Base-by-base conservation (phyloP, 2,888 invertebrate species). In the Branchellion lobata region DNA sequence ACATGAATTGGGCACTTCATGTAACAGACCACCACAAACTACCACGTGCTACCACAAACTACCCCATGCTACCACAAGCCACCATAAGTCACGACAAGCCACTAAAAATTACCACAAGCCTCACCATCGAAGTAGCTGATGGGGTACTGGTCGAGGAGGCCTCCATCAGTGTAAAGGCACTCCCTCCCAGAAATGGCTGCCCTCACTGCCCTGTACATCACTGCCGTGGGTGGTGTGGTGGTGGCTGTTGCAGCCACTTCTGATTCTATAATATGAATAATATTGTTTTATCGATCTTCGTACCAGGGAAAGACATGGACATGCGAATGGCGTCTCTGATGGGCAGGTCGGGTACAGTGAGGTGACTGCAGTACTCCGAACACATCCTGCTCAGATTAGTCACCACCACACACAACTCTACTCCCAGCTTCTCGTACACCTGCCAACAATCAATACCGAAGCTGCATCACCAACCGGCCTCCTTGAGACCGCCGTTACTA, bases 281-380 rank as follows among this genome's bases (percentile, higher is more conserved):
- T n/a, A n/a, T n/a, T n/a, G n/a, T n/a, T n/a, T n/a, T n/a, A n/a
- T n/a, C 31, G 11, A 11, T 2, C 34, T 31, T 33, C 71, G 1
- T 31, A 83, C 83, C 80, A 27, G 83, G 83, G 77, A 83, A 83
- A 21, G 83, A 81, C 83, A 83, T 83, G 74, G 83, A 82, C 82
- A 83, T 83, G 11, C 82, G 71, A 29, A 83, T 81, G 24, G 83
- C 83, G 21, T 74, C 76, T 1, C 83, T 73, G 72, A 83, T 82
- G 61, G 83, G 82, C 33, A 83, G 74, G 79, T 83, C 80, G 0
- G 83, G 83, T 1, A 81, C 80, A 34, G 83, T 83, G 14, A 40
- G 78, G 57, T 69, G 73, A 51, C 77, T 81, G 73, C 81, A 83
- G 79, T 82, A 83, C 69, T 83, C 83, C 0, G 82, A 81, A 11